A percentile compares a stretch with the other conserved stretches of the same genome.
Conservation (phyloP, 1,140 invertebrate genomes). For the Stegodyphus dumicola region DNA sequence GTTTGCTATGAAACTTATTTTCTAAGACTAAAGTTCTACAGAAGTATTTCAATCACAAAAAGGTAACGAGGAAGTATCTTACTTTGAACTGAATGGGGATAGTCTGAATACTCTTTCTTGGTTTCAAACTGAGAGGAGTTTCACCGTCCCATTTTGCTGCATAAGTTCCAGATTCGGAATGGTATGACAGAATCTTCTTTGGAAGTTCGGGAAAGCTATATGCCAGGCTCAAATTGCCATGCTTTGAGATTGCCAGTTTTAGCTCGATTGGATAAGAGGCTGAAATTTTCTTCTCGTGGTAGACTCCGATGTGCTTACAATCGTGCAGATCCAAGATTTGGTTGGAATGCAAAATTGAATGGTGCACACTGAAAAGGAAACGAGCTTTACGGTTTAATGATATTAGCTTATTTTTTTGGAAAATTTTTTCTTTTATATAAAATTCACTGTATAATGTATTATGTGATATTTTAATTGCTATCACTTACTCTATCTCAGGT, state of each 20-base stretch:
- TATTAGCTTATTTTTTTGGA: background rate
- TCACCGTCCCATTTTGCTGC: background rate
- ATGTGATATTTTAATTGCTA: no score
- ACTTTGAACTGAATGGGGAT: constrained; percentile 4
- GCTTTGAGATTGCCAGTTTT: background rate
- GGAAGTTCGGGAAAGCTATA: constrained; percentile 5
- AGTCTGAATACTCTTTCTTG: constrained; percentile 13
- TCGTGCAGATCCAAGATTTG: constrained; percentile 10
- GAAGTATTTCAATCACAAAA: no score
- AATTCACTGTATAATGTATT: no score
- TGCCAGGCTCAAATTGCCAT: background rate
- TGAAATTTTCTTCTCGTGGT: constrained; percentile 35
- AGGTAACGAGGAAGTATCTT: background rate
- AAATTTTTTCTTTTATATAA: no score
- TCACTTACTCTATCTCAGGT: no score
- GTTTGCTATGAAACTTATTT: no score
- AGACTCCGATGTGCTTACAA: constrained; percentile 30
- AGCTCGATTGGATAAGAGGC: background rate
- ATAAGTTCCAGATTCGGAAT: constrained; percentile 42
- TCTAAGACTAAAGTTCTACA: no score
- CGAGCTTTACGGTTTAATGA: background rate
- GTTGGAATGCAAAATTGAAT: background rate
- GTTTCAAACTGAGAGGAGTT: background rate
- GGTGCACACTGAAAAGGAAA: constrained; percentile 23
- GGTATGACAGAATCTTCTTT: constrained; percentile 14